Conservation (phyloP, 2,113 vertebrate genomes). For the Ctenodactylus gundi region DNA sequence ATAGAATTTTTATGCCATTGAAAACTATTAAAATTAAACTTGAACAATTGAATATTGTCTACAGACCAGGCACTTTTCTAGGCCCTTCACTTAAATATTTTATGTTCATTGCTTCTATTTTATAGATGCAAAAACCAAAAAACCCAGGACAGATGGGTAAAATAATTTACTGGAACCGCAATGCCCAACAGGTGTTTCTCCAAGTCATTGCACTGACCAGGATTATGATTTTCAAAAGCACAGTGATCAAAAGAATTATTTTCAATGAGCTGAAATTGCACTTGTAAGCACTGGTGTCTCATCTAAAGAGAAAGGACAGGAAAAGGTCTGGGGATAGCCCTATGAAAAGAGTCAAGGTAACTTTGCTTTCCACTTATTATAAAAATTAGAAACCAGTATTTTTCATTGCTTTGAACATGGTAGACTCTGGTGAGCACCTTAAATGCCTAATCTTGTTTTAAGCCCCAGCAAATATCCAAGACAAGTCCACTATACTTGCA, state of each 20-base stretch:
- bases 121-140: neutral
- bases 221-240: neutral
- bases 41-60: neutral
- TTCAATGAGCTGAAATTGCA: neutral
- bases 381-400: neutral
- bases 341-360: neutral
- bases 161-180: neutral
- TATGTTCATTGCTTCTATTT: too few species aligned
- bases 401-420: neutral
- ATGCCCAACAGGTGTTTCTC: neutral
- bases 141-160: neutral
- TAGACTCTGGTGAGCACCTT: neutral
- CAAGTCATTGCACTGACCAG: neutral
- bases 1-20: neutral
- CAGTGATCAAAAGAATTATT: neutral
- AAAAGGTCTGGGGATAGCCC: neutral
- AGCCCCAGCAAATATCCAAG: neutral
- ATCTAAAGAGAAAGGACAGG: neutral
- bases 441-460: neutral
- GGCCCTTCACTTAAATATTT: neutral
- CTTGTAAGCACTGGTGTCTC: neutral
- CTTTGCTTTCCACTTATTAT: neutral
- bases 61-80: neutral
- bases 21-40: neutral
- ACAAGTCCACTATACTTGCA: neutral